Base-by-base conservation (phyloP, 2,888 invertebrate species). In the Lottia scabra region DNA sequence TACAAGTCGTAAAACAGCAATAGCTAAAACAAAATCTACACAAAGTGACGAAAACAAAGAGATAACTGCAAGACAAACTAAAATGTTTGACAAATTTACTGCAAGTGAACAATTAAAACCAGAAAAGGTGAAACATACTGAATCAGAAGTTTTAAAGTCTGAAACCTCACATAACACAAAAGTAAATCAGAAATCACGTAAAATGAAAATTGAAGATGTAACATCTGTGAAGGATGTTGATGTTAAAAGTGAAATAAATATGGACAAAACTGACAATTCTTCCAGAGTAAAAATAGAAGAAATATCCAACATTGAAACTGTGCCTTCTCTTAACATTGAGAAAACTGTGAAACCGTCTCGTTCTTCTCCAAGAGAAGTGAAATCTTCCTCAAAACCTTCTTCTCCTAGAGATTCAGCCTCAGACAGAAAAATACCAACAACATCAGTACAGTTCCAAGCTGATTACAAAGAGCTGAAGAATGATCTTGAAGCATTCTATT, bases 361-460 rank as follows among this genome's bases (percentile, higher is more conserved):
- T n/a, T n/a, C n/a, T n/a, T n/a, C n/a, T 3, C 13, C 56, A 56
- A 56, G 56, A 56, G 10, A 19, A 23, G 56, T 23, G 23, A 56
- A 56, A 23, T 10, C 56, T 19, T 23, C 45, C 45, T 27, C 63
- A 15, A 45, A 19, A n/a, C 63, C 63, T 15, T 56, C 26, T n/a
- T 23, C 27, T 19, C 56, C 62, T 8, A 62, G 67, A 56, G 74
- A 72, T n/a, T 26, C 68, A 15, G 38, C 68, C 15, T 73, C 74
- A n/a, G 30, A 68, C 12, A 70, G 30, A 65, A 38, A 30, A 26
- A 73, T 80, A 8, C 86, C 85, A 43, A 74, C 79, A 44, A 81
- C 82, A 56, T 86, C 88, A 1, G 85, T 81, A 56, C 87, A 88
- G 77, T 88, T 88, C 68, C 87, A 87, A 72, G 74, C 84, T 46